Evolutionary conservation across 2,888 invertebrate species (phyloP), one percentile per base, ranked within the genome.

Genomic region (Caenorhabditis sulstoni): DNA sequence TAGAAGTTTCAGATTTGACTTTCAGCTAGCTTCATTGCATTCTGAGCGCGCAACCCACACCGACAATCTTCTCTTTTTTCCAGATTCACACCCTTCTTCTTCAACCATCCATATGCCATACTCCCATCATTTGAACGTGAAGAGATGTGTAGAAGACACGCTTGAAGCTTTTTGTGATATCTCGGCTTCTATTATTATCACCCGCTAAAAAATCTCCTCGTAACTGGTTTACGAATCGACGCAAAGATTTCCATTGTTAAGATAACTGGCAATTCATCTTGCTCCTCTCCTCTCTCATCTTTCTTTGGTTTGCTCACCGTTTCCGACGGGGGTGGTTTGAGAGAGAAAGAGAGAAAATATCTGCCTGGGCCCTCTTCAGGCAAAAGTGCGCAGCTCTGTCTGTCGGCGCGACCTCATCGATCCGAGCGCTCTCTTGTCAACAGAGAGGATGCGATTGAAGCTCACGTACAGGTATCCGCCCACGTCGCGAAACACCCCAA

Each of bases 381-480:
- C 62, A 50, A 76, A 76, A 76, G 64, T 68, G 76, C 76, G 64
- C 76, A 47, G 47, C 47, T 18, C 74, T 66, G 61, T 66, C 65
- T 74, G 59, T 52, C 52, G 53, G 52, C 47, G n/a, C 35, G 59
- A 59, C 53, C 66, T 74, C 65, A 11, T 14, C 35, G 61, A 74
- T 66, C 59, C 55, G 53, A 23, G 29, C 49, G 39, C 44, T 64
- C 35, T 68, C 65, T 64, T 37, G 14, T 52, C 68, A 45, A 70
- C 44, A 59, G 55, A 57, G 16, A n/a, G 16, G 41, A 22, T 23
- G 18, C 49, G 37, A 66, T 67, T 61, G 67, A 29, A 29, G 45
- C 61, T 66, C 76, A 68, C 76, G 67, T 76, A 76, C 76, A 68
- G 75, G 66, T 68, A 68, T 68, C 78, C 78, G 66, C 78, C 66